Conservation (phyloP, 2,888 invertebrate genomes). For the Chloromyia formosa region DNA sequence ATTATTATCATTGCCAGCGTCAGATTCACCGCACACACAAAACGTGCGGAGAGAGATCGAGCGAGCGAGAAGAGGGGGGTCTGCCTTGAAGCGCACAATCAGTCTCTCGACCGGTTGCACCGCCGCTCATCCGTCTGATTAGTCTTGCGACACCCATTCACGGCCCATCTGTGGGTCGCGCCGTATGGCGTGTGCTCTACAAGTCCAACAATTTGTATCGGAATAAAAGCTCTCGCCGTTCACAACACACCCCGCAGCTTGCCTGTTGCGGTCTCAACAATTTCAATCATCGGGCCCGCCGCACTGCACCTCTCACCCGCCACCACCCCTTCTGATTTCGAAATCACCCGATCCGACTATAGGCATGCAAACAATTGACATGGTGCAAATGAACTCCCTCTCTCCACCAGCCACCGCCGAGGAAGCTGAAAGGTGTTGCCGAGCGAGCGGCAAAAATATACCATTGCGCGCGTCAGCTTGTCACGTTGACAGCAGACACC, state of each 20-base stretch:
- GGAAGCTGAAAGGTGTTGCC: conserved; percentile 24
- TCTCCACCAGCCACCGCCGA: neutral
- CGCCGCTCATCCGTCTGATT: neutral
- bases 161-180: neutral
- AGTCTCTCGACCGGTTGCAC: neutral
- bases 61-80: conserved; percentile 12
- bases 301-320: neutral
- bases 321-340: neutral
- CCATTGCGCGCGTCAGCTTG: conserved; percentile 26
- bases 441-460: conserved; percentile 26
- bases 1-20: conserved; percentile 22
- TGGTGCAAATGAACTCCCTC: conserved; percentile 32
- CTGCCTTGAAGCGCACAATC: conserved; percentile 43
- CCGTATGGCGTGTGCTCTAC: conserved; percentile 43
- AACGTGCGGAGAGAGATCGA: neutral
- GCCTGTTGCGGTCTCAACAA: neutral
- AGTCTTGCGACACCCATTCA: conserved; percentile 13
- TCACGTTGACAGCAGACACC: conserved; percentile 23
- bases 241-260: neutral
- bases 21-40: neutral
- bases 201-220: conserved; percentile 39
- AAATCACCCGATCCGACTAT: conserved; percentile 19
- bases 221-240: conserved; percentile 9
- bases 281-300: neutral
- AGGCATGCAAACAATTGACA: conserved; percentile 28